Evolutionary conservation across 2,113 vertebrate genomes (phyloP).

Genomic region (Anas platyrhynchos): DNA sequence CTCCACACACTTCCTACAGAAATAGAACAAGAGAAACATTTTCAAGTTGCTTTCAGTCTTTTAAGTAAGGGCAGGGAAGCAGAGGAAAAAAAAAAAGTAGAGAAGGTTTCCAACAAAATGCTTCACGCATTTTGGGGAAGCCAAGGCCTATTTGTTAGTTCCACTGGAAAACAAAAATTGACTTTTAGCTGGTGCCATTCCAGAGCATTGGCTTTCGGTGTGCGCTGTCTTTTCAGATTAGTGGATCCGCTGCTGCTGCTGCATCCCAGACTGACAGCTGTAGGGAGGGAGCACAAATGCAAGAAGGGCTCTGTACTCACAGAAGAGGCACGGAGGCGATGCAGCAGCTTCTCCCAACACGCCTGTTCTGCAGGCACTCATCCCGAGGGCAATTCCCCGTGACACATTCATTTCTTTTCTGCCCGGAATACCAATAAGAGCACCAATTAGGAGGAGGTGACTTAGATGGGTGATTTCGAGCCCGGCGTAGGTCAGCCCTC

Average conservation of each 20-base stretch:
- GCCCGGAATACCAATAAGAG: neutral
- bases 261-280: neutral
- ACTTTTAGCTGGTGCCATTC: neutral
- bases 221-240: neutral
- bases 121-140: neutral
- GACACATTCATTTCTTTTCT: neutral
- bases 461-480: neutral
- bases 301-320: neutral
- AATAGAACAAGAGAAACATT: neutral
- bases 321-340: neutral
- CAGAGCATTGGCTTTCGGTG: neutral
- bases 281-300: neutral
- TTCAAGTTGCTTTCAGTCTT: neutral
- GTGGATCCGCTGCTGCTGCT: neutral
- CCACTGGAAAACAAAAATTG: neutral
- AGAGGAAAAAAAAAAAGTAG: neutral
- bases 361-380: neutral
- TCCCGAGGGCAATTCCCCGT: neutral
- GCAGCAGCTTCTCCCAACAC: neutral
- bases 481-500: neutral
- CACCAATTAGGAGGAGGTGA: neutral
- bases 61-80: neutral
- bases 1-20: rapidly evolving
- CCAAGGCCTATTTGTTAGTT: neutral
- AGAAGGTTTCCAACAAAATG: neutral